Evolutionary conservation across 1,140 invertebrate species (phyloP), one percentile per base, ranked within the genome.

Genomic region (Lethocerus indicus): DNA sequence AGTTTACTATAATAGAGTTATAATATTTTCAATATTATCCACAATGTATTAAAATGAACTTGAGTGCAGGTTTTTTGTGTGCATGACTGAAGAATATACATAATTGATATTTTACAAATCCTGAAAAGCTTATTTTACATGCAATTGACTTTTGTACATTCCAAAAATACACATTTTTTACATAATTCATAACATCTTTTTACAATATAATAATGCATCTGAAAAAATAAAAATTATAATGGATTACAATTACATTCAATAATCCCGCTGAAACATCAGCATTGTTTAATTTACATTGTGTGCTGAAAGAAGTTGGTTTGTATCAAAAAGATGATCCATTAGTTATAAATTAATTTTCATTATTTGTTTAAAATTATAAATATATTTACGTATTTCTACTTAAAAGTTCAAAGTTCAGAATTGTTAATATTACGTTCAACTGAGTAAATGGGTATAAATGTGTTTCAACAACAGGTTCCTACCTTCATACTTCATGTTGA

Each of bases 131-230:
- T 46, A 51, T 51, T 23, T 45, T 51, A 51, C 50, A 51, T 46
- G 50, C 50, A 51, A 51, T 51, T 51, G 50, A 51, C 50, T 46
- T 51, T 50, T 51, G 50, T 51, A 51, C 50, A 47, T 29, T 36
- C 29, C 35, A 44, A 50, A 51, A 51, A 51, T 45, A 51, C 42
- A 46, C 24, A 37, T 40, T 51, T 51, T 25, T 37, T 23, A 18
- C 20, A 24, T 40, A 24, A n/a, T 7, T 35, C 44, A 40, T 42
- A 43, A 50, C 20, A 43, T 14, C 12, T 45, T 51, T 46, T 36
- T 51, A 43, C 40, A 51, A 16, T 24, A 24, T 14, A 46, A 26
- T 21, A 7, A 28, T n/a, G 14, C n/a, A 32, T 29, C 7, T 13
- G 12, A 13, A 12, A 36, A 36, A 18, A 18, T 12, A 16, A 47